A percentile compares a stretch with the other conserved stretches of the same genome.
Conservation (phyloP, 1,140 invertebrate genomes). For the Bicyclus anynana region DNA sequence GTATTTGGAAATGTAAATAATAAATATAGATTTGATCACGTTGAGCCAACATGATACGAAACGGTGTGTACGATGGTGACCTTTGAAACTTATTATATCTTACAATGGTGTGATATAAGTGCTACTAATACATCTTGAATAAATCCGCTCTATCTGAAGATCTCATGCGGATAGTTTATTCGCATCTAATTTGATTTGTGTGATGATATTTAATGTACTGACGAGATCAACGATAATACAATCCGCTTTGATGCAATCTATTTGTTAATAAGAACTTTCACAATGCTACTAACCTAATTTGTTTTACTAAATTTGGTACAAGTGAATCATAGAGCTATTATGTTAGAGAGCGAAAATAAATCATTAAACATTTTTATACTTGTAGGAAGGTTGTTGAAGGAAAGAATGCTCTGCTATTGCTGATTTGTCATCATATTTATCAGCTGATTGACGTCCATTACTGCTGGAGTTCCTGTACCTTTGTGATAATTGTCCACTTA, state of each 20-base stretch:
- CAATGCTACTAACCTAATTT: too few relatives aligned
- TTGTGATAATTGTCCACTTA: too few relatives aligned
- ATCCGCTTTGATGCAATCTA: not conserved
- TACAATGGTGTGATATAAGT: conserved; percentile 25
- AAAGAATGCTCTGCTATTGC: too few relatives aligned
- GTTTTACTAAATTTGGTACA: too few relatives aligned
- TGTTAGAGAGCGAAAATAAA: too few relatives aligned
- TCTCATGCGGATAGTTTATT: conserved; percentile 12
- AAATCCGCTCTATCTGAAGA: conserved; percentile 28
- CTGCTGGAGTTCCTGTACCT: too few relatives aligned
- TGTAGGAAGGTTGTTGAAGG: too few relatives aligned
- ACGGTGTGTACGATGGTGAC: not conserved
- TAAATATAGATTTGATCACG: conserved; percentile 5
- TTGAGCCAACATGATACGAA: not conserved
- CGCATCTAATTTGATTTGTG: conserved; percentile 9
- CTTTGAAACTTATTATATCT: conserved; percentile 7
- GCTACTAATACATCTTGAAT: conserved; percentile 35
- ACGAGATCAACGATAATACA: not conserved
- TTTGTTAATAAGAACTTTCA: too few relatives aligned
- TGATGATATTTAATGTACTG: conserved; percentile 8
- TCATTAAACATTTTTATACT: too few relatives aligned
- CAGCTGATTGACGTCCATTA: too few relatives aligned
- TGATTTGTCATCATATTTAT: too few relatives aligned
- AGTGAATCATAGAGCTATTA: too few relatives aligned
- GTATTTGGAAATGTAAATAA: not conserved